phyloP scores from a whole-genome alignment of 2,888 invertebrate species.

The Myathropa florea region DNA sequence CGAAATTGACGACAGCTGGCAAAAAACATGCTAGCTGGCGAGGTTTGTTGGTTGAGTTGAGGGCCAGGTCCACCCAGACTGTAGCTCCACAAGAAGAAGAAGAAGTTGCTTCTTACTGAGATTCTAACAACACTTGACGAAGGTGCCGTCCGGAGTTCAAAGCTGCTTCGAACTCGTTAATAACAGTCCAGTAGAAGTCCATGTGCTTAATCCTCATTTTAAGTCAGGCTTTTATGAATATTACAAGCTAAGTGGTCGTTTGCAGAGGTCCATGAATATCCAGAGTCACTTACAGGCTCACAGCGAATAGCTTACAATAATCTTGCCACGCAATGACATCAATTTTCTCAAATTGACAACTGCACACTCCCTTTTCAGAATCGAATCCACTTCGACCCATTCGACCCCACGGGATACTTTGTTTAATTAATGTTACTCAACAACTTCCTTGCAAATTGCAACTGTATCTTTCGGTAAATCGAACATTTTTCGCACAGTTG shows the following conservation, averaged over 20 bases:
- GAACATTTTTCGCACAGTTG: conserved; percentile 66
- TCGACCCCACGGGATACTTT: neutral
- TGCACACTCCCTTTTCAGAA: neutral
- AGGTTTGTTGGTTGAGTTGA: too few relatives aligned
- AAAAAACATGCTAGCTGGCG: too few relatives aligned
- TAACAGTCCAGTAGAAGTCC: too few relatives aligned
- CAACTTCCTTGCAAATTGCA: neutral
- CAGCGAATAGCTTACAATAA: neutral
- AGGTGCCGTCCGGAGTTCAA: too few relatives aligned
- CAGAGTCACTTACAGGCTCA: neutral
- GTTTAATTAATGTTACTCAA: neutral
- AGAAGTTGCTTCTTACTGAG: too few relatives aligned
- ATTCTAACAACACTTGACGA: too few relatives aligned
- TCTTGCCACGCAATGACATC: neutral
- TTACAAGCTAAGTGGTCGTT: neutral
- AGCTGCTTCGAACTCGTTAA: too few relatives aligned
- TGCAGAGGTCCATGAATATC: neutral
- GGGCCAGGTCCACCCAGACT: too few relatives aligned
- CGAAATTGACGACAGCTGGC: too few relatives aligned
- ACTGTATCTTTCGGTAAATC: conserved; percentile 34
- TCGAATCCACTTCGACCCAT: neutral
- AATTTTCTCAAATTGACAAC: neutral
- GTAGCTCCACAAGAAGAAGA: too few relatives aligned
- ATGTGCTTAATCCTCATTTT: too few relatives aligned
- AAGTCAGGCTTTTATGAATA: neutral